Conservation (phyloP, 53 echinoderm and acorn worm species). For the Stichopus horrens region DNA sequence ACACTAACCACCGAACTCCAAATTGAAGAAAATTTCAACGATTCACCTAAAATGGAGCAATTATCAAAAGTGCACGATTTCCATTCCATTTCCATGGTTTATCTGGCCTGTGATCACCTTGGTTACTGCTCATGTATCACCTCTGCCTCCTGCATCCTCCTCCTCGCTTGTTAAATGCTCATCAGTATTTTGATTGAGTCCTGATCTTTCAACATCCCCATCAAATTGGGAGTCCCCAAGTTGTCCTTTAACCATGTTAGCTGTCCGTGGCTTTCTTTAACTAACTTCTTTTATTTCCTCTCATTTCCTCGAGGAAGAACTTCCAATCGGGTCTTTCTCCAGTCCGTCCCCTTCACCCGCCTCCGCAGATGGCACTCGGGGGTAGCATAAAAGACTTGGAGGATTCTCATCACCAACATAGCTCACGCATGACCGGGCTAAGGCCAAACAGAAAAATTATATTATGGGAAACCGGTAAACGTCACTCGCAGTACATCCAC, state of each 20-base stretch:
- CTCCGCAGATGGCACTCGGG: constrained; percentile 32
- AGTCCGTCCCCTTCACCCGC: neutral
- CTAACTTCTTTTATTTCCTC: constrained; percentile 27
- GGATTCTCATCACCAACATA: neutral
- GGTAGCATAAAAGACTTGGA: constrained; percentile 35
- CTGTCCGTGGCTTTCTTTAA: constrained; percentile 19
- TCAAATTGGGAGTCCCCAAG: neutral
- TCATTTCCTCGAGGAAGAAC: constrained; percentile 12
- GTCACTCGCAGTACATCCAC: constrained; percentile 42
- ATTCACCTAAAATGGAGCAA: neutral
- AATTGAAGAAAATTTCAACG: neutral
- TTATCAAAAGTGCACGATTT: neutral
- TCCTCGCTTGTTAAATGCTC: constrained; percentile 5
- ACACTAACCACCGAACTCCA: too few relatives aligned
- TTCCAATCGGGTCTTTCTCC: neutral
- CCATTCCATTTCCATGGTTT: neutral
- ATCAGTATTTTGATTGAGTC: constrained; percentile 9
- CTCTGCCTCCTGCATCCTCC: neutral
- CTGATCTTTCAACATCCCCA: constrained; percentile 22
- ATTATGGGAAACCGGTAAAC: constrained; percentile 36
- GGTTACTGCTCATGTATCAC: neutral
- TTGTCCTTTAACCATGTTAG: constrained; percentile 7
- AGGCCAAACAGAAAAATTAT: constrained; percentile 31
- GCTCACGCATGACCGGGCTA: constrained; percentile 39
- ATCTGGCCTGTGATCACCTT: neutral